A percentile compares a stretch with the other conserved stretches of the same genome.
These are phyloP conservation scores for Homarus gammarus DNA, from an alignment of 2,888 invertebrate species.

Conservation along the genomic window DNA sequence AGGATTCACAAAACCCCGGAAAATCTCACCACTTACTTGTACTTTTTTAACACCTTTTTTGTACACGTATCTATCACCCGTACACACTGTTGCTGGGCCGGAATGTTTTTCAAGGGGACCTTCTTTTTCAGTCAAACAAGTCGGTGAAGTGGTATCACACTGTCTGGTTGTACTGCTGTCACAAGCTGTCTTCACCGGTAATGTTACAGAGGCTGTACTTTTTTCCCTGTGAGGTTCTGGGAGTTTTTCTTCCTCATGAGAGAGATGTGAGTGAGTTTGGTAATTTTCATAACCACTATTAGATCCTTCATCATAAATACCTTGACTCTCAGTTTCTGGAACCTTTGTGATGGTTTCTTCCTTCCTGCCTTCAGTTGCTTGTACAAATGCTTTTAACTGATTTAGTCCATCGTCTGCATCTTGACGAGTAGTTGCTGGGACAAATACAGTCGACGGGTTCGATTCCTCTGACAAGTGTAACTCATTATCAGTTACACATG, in stretches of 20 bases:
- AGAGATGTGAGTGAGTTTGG: neutral
- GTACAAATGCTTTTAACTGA: conserved; percentile 50
- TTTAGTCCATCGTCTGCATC: conserved; percentile 47
- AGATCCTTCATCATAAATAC: neutral
- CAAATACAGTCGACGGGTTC: neutral
- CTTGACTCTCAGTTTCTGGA: neutral
- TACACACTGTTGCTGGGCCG: neutral
- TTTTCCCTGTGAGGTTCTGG: neutral
- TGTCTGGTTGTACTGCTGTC: neutral
- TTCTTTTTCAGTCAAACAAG: neutral
- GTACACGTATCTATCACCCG: neutral
- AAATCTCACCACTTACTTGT: neutral
- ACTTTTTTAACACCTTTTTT: neutral
- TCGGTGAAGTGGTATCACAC: neutral
- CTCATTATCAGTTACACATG: neutral
- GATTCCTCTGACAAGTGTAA: neutral
- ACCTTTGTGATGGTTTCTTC: neutral
- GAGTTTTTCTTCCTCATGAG: neutral
- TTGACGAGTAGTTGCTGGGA: neutral
- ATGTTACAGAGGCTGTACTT: neutral
- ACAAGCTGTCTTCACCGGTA: neutral
- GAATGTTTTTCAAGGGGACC: neutral
- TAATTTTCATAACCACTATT: neutral
- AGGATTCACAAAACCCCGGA: neutral
- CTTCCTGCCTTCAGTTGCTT: conserved; percentile 48